These are phyloP conservation scores for pig (Sus scrofa) DNA, from an alignment of 2,113 vertebrate genomes.

Conservation along the genomic window DNA sequence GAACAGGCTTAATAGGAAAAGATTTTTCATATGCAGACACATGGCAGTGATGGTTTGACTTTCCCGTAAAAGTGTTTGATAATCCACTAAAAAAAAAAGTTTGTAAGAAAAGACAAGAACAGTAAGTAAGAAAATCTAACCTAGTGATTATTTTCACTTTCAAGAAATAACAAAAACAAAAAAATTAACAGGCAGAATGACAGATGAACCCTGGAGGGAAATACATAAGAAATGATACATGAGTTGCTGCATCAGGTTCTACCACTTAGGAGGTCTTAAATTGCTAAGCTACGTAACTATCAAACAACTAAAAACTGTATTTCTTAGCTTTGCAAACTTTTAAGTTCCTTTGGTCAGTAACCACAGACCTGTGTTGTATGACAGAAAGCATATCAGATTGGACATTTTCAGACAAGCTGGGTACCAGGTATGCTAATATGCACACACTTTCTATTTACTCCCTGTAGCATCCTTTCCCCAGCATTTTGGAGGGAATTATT, in stretches of 20 bases:
- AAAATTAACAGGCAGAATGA: constrained; percentile 3
- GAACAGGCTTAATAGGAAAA: constrained; percentile 88
- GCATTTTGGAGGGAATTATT: neutral
- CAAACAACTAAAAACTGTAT: constrained; percentile 38
- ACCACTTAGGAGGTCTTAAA: neutral
- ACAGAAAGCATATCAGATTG: neutral
- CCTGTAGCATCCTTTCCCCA: neutral
- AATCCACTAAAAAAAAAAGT: constrained; percentile 78
- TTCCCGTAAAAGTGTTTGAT: constrained; percentile 83
- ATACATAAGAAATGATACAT: neutral
- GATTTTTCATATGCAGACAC: constrained; percentile 86
- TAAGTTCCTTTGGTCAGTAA: constrained; percentile 2
- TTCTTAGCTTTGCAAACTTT: constrained; percentile 22
- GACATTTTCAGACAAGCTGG: neutral
- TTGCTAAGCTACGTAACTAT: constrained; percentile 40
- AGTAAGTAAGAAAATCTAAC: constrained; percentile 52
- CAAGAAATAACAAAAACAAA: constrained; percentile 53
- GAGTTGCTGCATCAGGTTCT: neutral
- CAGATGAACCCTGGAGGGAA: neutral
- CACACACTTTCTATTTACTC: neutral
- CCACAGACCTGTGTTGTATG: neutral
- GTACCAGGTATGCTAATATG: neutral
- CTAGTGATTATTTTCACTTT: constrained; percentile 54
- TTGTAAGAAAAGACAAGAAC: constrained; percentile 55
- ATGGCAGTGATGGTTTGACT: constrained; percentile 86